Base-by-base conservation (phyloP, 2,888 invertebrate species). In the Aporophyla nigra region DNA sequence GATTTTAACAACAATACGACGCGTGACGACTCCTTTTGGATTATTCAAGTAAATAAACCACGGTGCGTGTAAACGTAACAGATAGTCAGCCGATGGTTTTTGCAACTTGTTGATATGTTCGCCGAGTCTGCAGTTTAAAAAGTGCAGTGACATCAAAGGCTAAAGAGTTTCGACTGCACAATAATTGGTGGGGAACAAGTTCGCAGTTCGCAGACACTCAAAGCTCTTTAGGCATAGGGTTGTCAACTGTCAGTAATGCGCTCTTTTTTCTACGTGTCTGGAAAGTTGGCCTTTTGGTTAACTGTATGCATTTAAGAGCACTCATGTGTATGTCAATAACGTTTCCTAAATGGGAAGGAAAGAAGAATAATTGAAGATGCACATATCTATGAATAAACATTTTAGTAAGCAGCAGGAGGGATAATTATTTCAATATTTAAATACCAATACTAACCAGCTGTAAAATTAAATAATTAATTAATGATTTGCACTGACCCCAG, bases 71-170 rank as follows among this genome's bases (percentile, higher is more conserved):
- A 33, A 40, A n/a, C n/a, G 16, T 5, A 56, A 27, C 16, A 43
- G 3, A 24, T 27, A n/a, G 56, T 19, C n/a, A 33, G 49, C 2
- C 5, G 19, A 65, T n/a, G 19, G 40, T 33, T 53, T 40, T 43
- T 33, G 24, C 54, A 69, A 83, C 80, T 83, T 79, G 71, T 69
- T 71, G 75, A 56, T 75, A 80, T 53, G 61, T 78, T 53, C 65
- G 10, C 14, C 24, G 58, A 54, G 24, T 63, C 24, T 54, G n/a
- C 59, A 56, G 71, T 53, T 71, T 65, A 40, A 78, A 73, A 71
- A 66, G 71, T 43, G 46, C 67, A 75, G 71, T 76, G 61, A 53
- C 61, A 69, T 75, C 51, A 40, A 69, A 71, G 59, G n/a, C 24
- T 33, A 56, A 54, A 62, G 33, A 58, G 51, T 72, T 71, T 51